phyloP scores from a whole-genome alignment of 1,140 invertebrate species.

The Neomicropteryx cornuta region DNA sequence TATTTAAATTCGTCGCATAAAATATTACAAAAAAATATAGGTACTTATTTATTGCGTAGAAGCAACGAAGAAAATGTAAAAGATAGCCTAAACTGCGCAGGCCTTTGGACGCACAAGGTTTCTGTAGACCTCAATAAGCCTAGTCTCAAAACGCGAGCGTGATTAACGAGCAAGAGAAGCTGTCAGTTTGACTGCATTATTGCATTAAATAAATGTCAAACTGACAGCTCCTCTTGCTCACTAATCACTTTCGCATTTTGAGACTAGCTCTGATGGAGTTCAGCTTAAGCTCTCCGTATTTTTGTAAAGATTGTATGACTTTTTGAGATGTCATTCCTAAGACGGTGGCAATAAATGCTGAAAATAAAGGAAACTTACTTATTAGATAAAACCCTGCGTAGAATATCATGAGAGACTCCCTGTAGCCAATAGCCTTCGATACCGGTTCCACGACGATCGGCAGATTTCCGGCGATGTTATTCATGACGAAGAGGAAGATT shows the following conservation, averaged over 20 bases:
- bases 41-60: too few species aligned
- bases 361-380: conserved; percentile 47
- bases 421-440: conserved; percentile 65
- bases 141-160: too few species aligned
- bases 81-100: too few species aligned
- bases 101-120: too few species aligned
- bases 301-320: not conserved
- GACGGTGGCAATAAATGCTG: not conserved
- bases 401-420: conserved; percentile 73
- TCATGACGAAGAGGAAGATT: conserved; percentile 83
- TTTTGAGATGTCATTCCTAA: not conserved
- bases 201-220: not conserved
- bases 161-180: too few species aligned
- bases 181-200: not conserved
- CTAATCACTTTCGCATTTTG: not conserved
- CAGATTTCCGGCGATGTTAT: conserved; percentile 85
- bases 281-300: not conserved
- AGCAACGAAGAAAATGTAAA: too few species aligned
- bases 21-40: too few species aligned
- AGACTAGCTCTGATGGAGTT: not conserved
- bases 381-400: conserved; percentile 77
- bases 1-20: too few species aligned
- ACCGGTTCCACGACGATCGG: conserved; percentile 80
- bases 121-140: too few species aligned
- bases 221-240: not conserved